A percentile compares a stretch with the other conserved stretches of the same genome.
Evolutionary conservation across 2,113 vertebrate species (phyloP).

Genomic region (Nannobrachium achirus): DNA sequence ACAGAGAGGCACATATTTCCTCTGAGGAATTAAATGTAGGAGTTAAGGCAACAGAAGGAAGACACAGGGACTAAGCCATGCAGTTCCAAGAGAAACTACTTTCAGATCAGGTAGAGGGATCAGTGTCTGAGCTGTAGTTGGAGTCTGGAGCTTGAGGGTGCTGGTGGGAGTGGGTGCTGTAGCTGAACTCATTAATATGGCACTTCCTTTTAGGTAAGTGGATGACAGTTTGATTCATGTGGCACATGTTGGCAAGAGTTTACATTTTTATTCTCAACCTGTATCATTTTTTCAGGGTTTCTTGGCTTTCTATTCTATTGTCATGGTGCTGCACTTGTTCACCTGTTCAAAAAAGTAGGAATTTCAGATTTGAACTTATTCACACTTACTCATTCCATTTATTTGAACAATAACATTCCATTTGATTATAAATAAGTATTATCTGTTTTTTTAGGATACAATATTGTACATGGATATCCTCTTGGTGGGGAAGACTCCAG

Average conservation of each 20-base stretch:
- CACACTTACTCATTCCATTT: not conserved
- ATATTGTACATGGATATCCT: slow-evolving; percentile 36
- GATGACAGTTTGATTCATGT: not conserved
- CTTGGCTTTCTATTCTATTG: slow-evolving; percentile 45
- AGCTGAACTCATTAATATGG: slow-evolving; percentile 41
- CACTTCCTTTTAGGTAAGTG: slow-evolving; percentile 50
- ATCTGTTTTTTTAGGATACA: slow-evolving; percentile 33
- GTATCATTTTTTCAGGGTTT: slow-evolving; percentile 29
- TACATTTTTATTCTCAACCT: not conserved
- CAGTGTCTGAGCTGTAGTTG: not conserved
- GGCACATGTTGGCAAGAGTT: not conserved
- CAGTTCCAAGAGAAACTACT: not conserved
- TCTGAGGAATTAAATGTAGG: not conserved
- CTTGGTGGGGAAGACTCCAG: slow-evolving; percentile 6
- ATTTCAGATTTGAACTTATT: not conserved
- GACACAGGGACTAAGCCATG: not conserved
- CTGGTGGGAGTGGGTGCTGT: slow-evolving; percentile 6
- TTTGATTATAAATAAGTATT: slow-evolving; percentile 4
- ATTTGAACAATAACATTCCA: no score
- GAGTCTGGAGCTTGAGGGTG: slow-evolving; percentile 16
- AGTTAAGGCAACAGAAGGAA: not conserved
- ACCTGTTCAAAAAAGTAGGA: slow-evolving; percentile 45
- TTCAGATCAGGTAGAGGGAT: not conserved
- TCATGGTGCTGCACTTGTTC: slow-evolving; percentile 42
- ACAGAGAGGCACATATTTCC: not conserved